Conservation (phyloP, 2,113 vertebrate species). For the Dromiciops gliroides region DNA sequence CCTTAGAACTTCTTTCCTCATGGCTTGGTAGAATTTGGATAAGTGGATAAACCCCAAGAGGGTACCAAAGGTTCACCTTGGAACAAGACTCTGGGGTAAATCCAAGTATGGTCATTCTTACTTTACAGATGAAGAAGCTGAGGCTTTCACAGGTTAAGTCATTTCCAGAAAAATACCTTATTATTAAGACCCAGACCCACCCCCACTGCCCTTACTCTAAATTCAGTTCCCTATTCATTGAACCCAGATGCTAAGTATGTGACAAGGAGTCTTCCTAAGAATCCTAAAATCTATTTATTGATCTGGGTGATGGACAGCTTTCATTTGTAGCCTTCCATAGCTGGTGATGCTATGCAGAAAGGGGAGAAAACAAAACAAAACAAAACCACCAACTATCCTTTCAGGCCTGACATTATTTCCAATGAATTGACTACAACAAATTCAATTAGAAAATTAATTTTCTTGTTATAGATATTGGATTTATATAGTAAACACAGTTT, state of each 20-base stretch:
- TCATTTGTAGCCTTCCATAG: not conserved
- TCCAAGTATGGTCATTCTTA: not conserved
- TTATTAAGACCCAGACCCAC: not conserved
- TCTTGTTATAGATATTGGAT: constrained; percentile 30
- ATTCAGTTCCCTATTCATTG: not conserved
- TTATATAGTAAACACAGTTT: constrained; percentile 45
- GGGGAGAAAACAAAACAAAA: constrained; percentile 17
- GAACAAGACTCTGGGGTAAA: not conserved
- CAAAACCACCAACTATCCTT: constrained; percentile 3
- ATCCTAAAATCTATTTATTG: not conserved
- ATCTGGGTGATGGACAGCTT: not conserved
- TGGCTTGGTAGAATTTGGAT: not conserved
- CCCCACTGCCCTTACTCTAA: not conserved
- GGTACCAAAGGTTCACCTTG: not conserved
- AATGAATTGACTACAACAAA: constrained; percentile 7
- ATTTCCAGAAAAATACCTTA: not conserved
- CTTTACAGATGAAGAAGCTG: not conserved
- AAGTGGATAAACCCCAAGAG: not conserved
- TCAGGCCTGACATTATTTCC: constrained; percentile 31
- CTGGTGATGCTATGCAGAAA: not conserved
- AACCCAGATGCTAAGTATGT: not conserved
- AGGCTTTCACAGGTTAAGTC: not conserved
- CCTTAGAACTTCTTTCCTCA: not conserved
- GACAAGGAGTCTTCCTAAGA: not conserved
- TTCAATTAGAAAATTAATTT: constrained; percentile 32